Evolutionary conservation across 1,140 invertebrate genomes (phyloP), one percentile per base, ranked within the genome.

Genomic region (Lanistes nyassanus): DNA sequence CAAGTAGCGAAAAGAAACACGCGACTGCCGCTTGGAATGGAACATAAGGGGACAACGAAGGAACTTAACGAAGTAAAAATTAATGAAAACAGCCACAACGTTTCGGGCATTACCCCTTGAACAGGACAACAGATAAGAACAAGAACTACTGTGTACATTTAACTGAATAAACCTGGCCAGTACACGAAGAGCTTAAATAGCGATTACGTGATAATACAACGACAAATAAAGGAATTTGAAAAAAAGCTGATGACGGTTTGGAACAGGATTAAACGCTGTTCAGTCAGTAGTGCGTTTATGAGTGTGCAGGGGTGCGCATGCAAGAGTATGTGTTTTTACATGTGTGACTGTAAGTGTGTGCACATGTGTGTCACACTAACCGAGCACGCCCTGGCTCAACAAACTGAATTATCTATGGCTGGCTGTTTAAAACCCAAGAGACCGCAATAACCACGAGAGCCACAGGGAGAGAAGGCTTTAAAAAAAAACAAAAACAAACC

Each of bases 241-340:
- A 64, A 31, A 19, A n/a, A n/a, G 6, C 60, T 64, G 60, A 5
- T 64, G 4, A 64, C 23, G 6, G n/a, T n/a, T n/a, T n/a, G n/a
- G n/a, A n/a, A n/a, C n/a, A n/a, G n/a, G n/a, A n/a, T n/a, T n/a
- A n/a, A n/a, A n/a, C n/a, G n/a, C n/a, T n/a, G n/a, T n/a, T 64
- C 60, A 11, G 26, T 11, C n/a, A 13, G 60, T 36, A 42, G 64
- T 68, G 66, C 51, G 66, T 29, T 37, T 53, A n/a, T 53, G 66
- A 31, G 42, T 0, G 66, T 68, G 37, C n/a, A 39, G 0, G 66
- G 16, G 39, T 51, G 66, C 7, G 37, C 39, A 39, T 51, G 21
- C 26, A 26, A 4, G 36, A 42, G 19, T 21, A 39, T 39, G 34
- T n/a, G 36, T 66, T 5, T 51, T 19, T 29, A 23, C 26, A 5